Evolutionary conservation across 2,797 vertebrate species (phyloP).

Genomic region (Enteromius trimaculatus): DNA sequence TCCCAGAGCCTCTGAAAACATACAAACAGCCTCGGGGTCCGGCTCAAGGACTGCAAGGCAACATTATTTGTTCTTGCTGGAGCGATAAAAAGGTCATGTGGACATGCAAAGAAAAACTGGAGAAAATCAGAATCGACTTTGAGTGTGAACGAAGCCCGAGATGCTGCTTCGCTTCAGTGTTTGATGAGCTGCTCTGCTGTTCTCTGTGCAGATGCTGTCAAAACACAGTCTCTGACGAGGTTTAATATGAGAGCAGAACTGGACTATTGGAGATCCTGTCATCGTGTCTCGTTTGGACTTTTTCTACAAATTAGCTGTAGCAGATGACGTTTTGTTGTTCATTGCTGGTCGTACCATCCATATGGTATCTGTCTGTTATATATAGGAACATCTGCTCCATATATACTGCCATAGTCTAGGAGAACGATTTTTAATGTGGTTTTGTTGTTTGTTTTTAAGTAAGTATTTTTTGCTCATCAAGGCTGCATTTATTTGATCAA

Average conservation of each 20-base stretch:
- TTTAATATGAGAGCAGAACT: not conserved
- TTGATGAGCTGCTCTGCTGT: not conserved
- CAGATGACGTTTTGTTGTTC: not conserved
- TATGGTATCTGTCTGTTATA: not conserved
- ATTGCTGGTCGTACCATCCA: not conserved
- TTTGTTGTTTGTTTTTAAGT: not conserved
- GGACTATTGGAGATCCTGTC: not conserved
- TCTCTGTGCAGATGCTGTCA: not conserved
- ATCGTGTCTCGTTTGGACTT: not conserved
- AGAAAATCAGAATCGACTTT: not conserved
- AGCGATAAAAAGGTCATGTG: not conserved
- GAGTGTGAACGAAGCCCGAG: not conserved
- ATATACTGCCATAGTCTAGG: not conserved
- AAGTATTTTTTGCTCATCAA: not conserved
- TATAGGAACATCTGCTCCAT: slow-evolving; percentile 11
- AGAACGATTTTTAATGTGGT: not conserved
- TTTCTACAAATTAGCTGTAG: not conserved
- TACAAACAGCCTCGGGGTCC: not conserved
- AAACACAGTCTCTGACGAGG: not conserved
- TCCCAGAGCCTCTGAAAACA: not conserved
- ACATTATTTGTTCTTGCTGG: not conserved
- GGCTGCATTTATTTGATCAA: not conserved
- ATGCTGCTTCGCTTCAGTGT: not conserved
- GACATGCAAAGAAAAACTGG: not conserved
- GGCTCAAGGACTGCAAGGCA: too few relatives aligned